Percentiles rank a stretch among this genome's conserved stretches.
phyloP scores from a whole-genome alignment of 2,113 vertebrate genomes.

The Tylochromis polylepis region DNA sequence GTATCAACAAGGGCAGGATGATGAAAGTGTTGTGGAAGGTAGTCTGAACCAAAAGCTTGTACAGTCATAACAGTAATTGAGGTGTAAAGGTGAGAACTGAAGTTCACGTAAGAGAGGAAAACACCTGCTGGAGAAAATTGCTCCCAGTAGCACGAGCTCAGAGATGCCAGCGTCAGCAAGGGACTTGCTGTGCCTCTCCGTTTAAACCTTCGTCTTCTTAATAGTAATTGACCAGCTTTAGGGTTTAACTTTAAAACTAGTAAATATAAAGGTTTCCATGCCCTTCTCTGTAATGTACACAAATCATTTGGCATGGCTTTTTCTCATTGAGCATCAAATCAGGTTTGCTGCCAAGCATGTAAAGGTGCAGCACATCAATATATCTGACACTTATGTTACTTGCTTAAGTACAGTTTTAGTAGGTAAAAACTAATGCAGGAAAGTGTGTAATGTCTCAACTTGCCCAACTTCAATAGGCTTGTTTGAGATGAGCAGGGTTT shows the following conservation, averaged over 20 bases:
- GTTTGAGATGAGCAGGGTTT: not conserved
- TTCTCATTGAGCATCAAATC: not conserved
- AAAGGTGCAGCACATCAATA: not conserved
- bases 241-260: not conserved
- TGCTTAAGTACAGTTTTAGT: not conserved
- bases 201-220: not conserved
- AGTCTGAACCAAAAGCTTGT: not conserved
- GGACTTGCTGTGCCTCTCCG: not conserved
- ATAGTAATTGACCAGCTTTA: not conserved
- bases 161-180: conserved; percentile 12
- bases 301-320: not conserved
- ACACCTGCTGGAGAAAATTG: conserved; percentile 30
- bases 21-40: not conserved
- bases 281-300: not conserved
- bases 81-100: conserved; percentile 19
- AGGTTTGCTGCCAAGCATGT: not conserved
- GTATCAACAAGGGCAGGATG: not conserved
- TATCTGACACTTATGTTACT: not conserved
- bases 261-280: not conserved
- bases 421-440: not conserved
- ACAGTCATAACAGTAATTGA: conserved; percentile 33
- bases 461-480: not conserved
- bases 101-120: conserved; percentile 3
- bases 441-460: not conserved
- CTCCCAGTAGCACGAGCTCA: not conserved